Percentiles rank a stretch among this genome's conserved stretches.
Evolutionary conservation across 2,113 vertebrate species (phyloP).

Genomic region (Sapajus apella): DNA sequence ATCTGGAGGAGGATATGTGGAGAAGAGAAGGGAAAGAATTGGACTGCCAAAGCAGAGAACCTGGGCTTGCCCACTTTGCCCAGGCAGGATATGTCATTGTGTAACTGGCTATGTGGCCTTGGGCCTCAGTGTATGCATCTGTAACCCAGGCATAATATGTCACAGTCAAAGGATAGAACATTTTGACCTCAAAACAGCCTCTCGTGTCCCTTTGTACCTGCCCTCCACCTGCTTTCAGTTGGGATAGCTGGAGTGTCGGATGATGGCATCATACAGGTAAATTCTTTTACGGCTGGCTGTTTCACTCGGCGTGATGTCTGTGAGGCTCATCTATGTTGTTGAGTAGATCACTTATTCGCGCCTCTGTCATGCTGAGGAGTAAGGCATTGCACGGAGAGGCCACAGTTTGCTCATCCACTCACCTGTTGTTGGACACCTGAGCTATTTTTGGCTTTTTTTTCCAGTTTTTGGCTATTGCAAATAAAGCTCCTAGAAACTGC

Average conservation of each 20-base stretch:
- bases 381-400: no score
- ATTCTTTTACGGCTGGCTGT: background rate
- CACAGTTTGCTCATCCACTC: no score
- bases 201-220: background rate
- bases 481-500: background rate
- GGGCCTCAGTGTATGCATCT: background rate
- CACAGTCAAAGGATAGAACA: background rate
- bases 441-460: background rate
- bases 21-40: background rate
- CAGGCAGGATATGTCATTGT: background rate
- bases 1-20: background rate
- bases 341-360: no score
- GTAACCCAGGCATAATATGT: background rate
- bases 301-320: background rate
- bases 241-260: background rate
- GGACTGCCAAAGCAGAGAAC: background rate
- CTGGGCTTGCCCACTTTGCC: no score
- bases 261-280: background rate
- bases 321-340: fast-evolving
- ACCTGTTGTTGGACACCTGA: background rate
- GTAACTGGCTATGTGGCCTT: background rate
- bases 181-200: background rate
- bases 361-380: background rate
- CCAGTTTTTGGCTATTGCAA: background rate
- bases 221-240: background rate